Evolutionary conservation across 2,888 invertebrate genomes (phyloP).

Genomic region (Lochmaea capreae): DNA sequence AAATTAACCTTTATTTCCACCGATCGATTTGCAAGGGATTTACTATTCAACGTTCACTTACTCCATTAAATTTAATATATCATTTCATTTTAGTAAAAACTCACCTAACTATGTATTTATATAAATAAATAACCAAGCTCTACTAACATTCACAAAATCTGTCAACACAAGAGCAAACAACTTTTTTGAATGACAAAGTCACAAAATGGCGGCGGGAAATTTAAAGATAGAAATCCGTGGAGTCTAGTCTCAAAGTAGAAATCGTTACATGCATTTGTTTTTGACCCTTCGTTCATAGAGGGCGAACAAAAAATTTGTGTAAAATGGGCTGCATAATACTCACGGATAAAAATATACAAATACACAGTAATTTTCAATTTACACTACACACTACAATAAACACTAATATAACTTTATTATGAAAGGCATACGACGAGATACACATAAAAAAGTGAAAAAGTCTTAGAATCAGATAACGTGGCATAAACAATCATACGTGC

Average conservation of each 20-base stretch:
- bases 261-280: background rate
- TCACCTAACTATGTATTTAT: conserved; percentile 28
- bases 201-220: conserved; percentile 38
- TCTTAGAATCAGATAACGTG: too few species aligned
- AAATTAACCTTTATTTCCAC: conserved; percentile 14
- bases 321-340: background rate
- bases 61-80: background rate
- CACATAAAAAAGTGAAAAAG: too few species aligned
- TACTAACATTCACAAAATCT: conserved; percentile 27
- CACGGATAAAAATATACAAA: too few species aligned
- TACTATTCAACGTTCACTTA: background rate
- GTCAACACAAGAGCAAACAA: conserved; percentile 37
- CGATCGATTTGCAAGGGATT: background rate
- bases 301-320: background rate
- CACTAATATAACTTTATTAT: too few species aligned
- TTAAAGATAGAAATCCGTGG: background rate
- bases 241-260: too few species aligned
- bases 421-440: too few species aligned
- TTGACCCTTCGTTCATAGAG: background rate
- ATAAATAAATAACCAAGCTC: conserved; percentile 36
- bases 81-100: conserved; percentile 2
- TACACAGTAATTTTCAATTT: too few species aligned
- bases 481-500: too few species aligned
- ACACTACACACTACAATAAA: too few species aligned
- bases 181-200: conserved; percentile 26